Base-by-base conservation (phyloP, 2,113 vertebrate genomes). In the Lichenostomus cassidix region DNA sequence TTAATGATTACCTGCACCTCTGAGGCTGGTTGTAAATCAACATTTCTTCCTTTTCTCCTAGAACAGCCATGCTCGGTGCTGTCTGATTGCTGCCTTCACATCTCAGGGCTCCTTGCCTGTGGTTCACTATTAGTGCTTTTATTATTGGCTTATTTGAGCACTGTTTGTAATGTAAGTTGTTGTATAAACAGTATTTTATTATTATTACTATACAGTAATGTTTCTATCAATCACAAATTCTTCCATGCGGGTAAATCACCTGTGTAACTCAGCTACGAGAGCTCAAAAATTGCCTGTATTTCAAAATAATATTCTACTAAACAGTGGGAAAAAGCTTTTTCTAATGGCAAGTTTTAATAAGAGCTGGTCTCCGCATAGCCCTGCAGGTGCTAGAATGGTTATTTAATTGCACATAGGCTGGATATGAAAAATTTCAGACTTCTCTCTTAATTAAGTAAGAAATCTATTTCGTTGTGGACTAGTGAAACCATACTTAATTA, bases 401-500 rank as follows among this genome's bases (percentile, higher is more conserved):
- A 68, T 65, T 88, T 52, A 77, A 79, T 62, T 82, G 80, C 82
- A 55, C 29, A 19, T 35, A 69, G 42, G 31, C 60, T 78, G 35
- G 60, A 74, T 16, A 35, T 89, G 81, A 94, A 84, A 78, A 39
- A 31, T 28, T 71, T 68, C 49, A 31, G 62, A 68, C 62, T 81
- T 92, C 49, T 85, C 14, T 92, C 42, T 87, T 73, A 83, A 88
- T 92, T 63, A 63, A 59, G 16, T 46, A 69, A 73, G 62, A 90
- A 84, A 84, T 95, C 65, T 46, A 27, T 91, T 92, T 89, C 52
- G 37, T 59, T 87, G 69, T 64, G 37, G 56, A 82, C 49, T 70
- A 91, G 35, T 79, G 78, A 93, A 94, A 93, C 78, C 52, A 18
- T 90, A 91, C 74, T 79, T 85, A 87, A 94, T 96, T 95, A 68